Conservation (phyloP, 30 jellyfish, hydroid and myxozoan genomes). For the Hydractinia echinata region DNA sequence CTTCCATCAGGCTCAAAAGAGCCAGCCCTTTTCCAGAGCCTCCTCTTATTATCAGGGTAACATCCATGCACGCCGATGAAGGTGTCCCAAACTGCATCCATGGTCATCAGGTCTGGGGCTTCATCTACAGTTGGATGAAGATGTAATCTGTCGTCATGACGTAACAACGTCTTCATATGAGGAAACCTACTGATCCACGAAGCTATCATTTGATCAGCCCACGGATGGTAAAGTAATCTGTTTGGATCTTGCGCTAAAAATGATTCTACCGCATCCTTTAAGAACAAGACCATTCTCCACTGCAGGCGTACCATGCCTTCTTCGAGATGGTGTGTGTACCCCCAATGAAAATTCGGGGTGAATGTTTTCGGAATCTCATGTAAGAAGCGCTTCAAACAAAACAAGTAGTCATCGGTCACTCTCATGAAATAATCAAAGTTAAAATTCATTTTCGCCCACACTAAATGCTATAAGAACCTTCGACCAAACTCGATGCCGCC, state of each 20-base stretch:
- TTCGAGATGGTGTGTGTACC: no score
- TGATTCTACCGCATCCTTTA: no score
- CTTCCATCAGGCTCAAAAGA: no score
- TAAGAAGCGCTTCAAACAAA: constrained; percentile 39
- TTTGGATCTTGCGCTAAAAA: constrained; percentile 47
- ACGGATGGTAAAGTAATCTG: constrained; percentile 39
- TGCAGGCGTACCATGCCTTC: no score
- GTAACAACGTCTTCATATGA: constrained; percentile 6
- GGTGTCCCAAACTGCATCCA: constrained; percentile 26
- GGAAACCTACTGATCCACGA: constrained; percentile 40
- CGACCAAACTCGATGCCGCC: no score
- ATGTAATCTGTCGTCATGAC: constrained; percentile 48
- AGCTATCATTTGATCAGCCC: constrained; percentile 69
- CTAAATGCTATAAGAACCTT: no score
- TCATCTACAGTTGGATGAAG: constrained; percentile 53
- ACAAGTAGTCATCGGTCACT: constrained; percentile 57
- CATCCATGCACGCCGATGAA: constrained; percentile 61
- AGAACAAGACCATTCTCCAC: no score
- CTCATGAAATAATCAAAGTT: constrained; percentile 55
- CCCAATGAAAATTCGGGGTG: no score
- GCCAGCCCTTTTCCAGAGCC: constrained; percentile 16
- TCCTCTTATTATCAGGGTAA: constrained; percentile 38
- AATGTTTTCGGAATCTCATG: constrained; percentile 32
- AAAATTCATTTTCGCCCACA: no score
- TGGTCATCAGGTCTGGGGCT: background rate